These are phyloP conservation scores for Aphaenogaster ashmeadi DNA, from an alignment of 1,140 invertebrate genomes.

Conservation along the genomic window DNA sequence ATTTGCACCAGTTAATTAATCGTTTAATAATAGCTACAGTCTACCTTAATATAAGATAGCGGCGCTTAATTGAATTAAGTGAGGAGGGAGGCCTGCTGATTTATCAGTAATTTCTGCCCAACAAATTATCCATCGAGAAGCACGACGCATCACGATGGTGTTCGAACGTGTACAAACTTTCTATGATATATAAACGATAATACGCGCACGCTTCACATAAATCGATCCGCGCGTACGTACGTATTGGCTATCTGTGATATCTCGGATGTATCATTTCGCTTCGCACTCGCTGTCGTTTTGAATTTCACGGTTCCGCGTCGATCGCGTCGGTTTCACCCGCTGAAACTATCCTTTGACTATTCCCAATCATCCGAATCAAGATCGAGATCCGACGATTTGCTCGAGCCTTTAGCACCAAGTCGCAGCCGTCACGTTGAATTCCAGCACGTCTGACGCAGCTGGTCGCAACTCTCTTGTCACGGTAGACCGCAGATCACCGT, in stretches of 20 bases:
- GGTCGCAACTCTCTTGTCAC: constrained; percentile 54
- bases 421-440: constrained; percentile 42
- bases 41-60: not conserved
- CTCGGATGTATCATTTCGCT: constrained; percentile 20
- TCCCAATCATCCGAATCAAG: constrained; percentile 4
- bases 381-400: constrained; percentile 40
- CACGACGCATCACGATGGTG: not conserved
- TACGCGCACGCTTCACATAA: too few relatives aligned
- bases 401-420: constrained; percentile 20
- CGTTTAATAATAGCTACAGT: not conserved
- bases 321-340: constrained; percentile 5
- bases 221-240: not conserved
- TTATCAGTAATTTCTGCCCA: constrained; percentile 1
- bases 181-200: not conserved
- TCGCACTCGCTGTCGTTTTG: constrained; percentile 40
- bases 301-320: constrained; percentile 56
- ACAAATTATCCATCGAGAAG: not conserved
- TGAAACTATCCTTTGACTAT: constrained; percentile 21
- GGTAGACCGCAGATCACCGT: constrained; percentile 43
- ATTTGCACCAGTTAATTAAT: constrained; percentile 9
- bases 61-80: constrained; percentile 30
- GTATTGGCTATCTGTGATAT: not conserved
- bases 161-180: constrained; percentile 7
- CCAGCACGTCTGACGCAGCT: constrained; percentile 42
- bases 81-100: not conserved